Evolutionary conservation across 2,888 invertebrate species (phyloP), one percentile per base, ranked within the genome.

Genomic region (Harpalus rubripes): DNA sequence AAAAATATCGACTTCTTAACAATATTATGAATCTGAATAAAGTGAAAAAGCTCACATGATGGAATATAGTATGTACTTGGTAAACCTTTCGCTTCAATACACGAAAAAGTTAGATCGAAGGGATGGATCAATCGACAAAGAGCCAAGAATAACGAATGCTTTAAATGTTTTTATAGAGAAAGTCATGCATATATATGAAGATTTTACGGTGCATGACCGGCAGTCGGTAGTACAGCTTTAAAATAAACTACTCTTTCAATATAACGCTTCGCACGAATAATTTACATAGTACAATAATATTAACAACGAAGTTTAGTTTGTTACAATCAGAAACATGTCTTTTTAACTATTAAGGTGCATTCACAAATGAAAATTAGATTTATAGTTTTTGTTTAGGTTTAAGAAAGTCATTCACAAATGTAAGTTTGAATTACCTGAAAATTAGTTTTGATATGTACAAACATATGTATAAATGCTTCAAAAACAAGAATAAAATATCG

Each of bases 21-120:
- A 22, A 63, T 63, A 63, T 26, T 63, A 68, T 68, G 68, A 68
- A 68, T 68, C 63, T 63, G 63, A 63, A 63, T 63, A 63, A 26
- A 63, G 18, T 61, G 61, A 18, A 61, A 59, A 59, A 61, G 22
- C 10, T 22, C 10, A 61, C 22, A 61, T 18, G 61, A 61, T 61
- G 16, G 61, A 59, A 59, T 59, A 59, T 59, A 59, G 59, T 59
- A 15, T 32, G 32, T 32, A 52, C 44, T 8, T 10, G 44, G 10
- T 52, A 52, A 52, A 52, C 44, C 44, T 52, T 52, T 52, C 44
- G 44, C 44, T 52, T 12, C 44, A 52, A 52, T 52, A 52, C 44
- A 12, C 44, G 44, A 52, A 52, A 44, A 52, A 52, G 44, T 52
- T 52, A 52, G 44, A 52, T 52, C 12, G 44, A 52, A 5, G 44